Evolutionary conservation across 2,888 invertebrate species (phyloP).

Genomic region (Tachina lurida): DNA sequence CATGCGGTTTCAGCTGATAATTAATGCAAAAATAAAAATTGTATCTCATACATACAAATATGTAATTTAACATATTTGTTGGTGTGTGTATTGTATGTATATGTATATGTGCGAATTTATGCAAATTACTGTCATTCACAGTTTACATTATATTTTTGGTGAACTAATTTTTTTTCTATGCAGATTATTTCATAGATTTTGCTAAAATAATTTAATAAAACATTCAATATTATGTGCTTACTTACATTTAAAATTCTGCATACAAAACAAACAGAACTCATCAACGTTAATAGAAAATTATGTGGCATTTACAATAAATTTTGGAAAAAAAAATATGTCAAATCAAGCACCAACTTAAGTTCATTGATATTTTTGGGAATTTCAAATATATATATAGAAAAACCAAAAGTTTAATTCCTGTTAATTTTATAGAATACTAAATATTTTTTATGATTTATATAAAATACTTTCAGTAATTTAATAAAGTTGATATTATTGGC

Average conservation of each 20-base stretch:
- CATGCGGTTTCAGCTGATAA: constrained; percentile 69
- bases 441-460: no score
- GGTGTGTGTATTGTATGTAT: not conserved
- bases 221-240: constrained; percentile 17
- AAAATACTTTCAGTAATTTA: no score
- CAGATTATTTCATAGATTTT: constrained; percentile 47
- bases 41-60: not conserved
- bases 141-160: constrained; percentile 51
- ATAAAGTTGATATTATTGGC: no score
- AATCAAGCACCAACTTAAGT: not conserved
- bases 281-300: constrained; percentile 43
- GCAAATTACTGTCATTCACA: constrained; percentile 66
- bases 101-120: constrained; percentile 25
- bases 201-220: constrained; percentile 49
- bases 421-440: no score
- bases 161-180: constrained; percentile 12
- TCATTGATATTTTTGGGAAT: not conserved
- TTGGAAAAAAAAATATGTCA: not conserved
- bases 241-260: constrained; percentile 12
- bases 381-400: not conserved
- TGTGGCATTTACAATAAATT: constrained; percentile 41
- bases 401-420: no score
- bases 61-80: not conserved
- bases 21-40: constrained; percentile 69
- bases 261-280: constrained; percentile 37